A percentile compares a stretch with the other conserved stretches of the same genome.
phyloP scores from a whole-genome alignment of 1,140 invertebrate genomes.

The Argopecten irradians region DNA sequence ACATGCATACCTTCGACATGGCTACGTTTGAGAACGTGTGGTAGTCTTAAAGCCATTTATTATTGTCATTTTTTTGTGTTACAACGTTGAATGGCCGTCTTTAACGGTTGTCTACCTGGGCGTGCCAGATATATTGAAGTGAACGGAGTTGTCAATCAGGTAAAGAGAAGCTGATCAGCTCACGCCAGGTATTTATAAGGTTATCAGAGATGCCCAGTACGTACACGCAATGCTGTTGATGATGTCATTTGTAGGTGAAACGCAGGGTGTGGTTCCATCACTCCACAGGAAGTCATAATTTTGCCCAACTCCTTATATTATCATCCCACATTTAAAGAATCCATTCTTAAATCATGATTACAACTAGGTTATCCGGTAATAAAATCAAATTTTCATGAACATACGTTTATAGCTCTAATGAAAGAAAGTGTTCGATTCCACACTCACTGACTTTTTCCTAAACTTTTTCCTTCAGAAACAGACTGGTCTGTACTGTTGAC shows the following conservation, averaged over 20 bases:
- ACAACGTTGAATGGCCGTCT: not conserved
- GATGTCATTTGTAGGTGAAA: not conserved
- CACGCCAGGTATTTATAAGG: not conserved
- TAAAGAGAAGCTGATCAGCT: not conserved
- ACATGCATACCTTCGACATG: conserved; percentile 20
- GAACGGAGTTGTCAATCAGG: not conserved
- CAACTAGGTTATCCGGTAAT: too few species aligned
- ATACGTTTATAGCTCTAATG: too few species aligned
- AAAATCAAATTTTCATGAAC: too few species aligned
- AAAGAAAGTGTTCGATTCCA: too few species aligned
- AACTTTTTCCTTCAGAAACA: too few species aligned
- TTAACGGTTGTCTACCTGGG: not conserved
- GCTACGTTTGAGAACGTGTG: not conserved
- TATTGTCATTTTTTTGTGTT: conserved; percentile 1
- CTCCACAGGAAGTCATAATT: too few species aligned
- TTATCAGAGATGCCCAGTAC: not conserved
- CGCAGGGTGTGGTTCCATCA: not conserved
- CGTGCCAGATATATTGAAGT: not conserved
- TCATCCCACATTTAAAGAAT: too few species aligned
- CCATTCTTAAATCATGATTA: too few species aligned
- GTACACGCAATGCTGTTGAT: not conserved
- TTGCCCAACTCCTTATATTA: too few species aligned
- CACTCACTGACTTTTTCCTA: too few species aligned
- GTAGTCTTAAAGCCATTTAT: not conserved
- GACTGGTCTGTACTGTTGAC: too few species aligned